Percentiles rank a stretch among this genome's conserved stretches.
Conservation (phyloP, 2,113 vertebrate species). For the Colossoma macropomum region DNA sequence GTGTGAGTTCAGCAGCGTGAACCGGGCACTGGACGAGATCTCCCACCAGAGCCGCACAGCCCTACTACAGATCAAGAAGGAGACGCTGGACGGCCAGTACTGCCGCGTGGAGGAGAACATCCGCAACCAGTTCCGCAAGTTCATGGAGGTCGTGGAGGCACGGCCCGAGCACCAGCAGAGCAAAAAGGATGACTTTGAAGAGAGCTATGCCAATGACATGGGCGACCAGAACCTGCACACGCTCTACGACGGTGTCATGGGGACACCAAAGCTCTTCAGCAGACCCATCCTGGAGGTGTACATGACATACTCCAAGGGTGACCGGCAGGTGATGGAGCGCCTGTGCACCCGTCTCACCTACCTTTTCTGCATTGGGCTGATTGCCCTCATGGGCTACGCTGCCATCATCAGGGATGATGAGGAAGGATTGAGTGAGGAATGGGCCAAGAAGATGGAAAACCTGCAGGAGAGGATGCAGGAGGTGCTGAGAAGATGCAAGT, state of each 20-base stretch:
- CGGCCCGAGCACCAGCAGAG: slow-evolving; percentile 58
- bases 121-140: slow-evolving; percentile 78
- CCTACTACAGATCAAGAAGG: slow-evolving; percentile 76
- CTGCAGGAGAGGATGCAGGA: slow-evolving; percentile 79
- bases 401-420: slow-evolving; percentile 77
- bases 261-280: slow-evolving; percentile 78
- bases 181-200: slow-evolving; percentile 71
- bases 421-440: slow-evolving; percentile 75
- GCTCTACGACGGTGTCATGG: slow-evolving; percentile 79
- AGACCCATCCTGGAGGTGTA: slow-evolving; percentile 78
- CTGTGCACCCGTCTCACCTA: slow-evolving; percentile 80
- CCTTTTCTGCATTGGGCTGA: slow-evolving; percentile 82
- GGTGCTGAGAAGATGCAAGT: slow-evolving; percentile 72
- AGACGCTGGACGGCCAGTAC: slow-evolving; percentile 78
- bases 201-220: slow-evolving; percentile 72
- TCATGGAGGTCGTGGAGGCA: slow-evolving; percentile 78
- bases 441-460: slow-evolving; percentile 76
- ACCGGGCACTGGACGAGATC: slow-evolving; percentile 71
- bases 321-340: slow-evolving; percentile 73
- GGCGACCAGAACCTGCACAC: slow-evolving; percentile 82
- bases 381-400: slow-evolving; percentile 78
- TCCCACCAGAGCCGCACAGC: slow-evolving; percentile 68
- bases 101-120: slow-evolving; percentile 76
- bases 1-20: slow-evolving; percentile 72
- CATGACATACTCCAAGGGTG: slow-evolving; percentile 72